phyloP scores from a whole-genome alignment of 2,888 invertebrate species.

The Leucania comma region DNA sequence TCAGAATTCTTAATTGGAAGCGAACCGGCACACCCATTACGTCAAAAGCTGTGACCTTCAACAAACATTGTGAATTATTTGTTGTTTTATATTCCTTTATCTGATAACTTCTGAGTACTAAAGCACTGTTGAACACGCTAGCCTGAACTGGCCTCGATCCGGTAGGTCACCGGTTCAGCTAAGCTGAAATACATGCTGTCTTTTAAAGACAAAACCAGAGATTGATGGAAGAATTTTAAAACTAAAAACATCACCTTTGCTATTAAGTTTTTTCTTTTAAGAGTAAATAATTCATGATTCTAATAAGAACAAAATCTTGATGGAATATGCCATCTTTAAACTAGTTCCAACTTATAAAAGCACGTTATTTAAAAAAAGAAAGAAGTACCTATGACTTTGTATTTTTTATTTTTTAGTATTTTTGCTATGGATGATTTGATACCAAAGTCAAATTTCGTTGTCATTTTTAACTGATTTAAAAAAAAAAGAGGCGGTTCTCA shows the following conservation, averaged over 20 bases:
- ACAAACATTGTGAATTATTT: slow-evolving; percentile 39
- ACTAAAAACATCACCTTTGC: not conserved
- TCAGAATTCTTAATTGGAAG: slow-evolving; percentile 38
- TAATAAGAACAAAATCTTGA: no score
- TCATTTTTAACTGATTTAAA: no score
- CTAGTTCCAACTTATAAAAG: no score
- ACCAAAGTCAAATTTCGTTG: no score
- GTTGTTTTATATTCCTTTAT: slow-evolving; percentile 29
- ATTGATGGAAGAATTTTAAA: not conserved
- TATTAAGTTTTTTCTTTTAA: not conserved
- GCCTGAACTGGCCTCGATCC: not conserved
- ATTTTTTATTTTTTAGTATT: no score
- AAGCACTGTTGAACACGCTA: slow-evolving; percentile 35
- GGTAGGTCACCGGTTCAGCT: not conserved
- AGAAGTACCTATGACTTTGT: no score
- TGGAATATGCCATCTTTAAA: no score
- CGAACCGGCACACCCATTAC: slow-evolving; percentile 12
- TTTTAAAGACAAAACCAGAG: not conserved
- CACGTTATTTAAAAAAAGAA: no score
- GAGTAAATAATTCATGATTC: no score
- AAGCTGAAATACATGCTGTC: not conserved
- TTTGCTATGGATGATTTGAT: no score
- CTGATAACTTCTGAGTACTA: slow-evolving; percentile 32
- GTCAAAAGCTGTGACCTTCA: slow-evolving; percentile 29
- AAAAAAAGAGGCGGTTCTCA: no score